Evolutionary conservation across 2,888 invertebrate genomes (phyloP).

Genomic region (Brenthis ino): DNA sequence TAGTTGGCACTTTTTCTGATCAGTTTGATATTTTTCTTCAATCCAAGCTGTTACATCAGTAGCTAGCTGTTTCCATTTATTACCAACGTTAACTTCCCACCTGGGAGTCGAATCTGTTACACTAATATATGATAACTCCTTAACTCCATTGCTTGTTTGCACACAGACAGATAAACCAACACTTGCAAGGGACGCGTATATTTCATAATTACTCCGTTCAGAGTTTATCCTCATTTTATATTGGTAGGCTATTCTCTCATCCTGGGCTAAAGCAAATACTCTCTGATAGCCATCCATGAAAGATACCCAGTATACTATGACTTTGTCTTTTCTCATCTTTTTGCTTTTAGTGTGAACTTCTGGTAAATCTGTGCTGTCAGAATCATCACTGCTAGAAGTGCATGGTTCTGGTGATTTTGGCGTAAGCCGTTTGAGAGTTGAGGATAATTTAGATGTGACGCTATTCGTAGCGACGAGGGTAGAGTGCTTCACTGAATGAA

Average conservation of each 20-base stretch:
- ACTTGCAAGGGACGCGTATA: conserved; percentile 87
- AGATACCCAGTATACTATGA: conserved; percentile 90
- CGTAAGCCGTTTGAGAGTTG: conserved; percentile 77
- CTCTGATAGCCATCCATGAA: conserved; percentile 89
- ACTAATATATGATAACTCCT: conserved; percentile 87
- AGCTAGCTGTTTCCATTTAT: conserved; percentile 90
- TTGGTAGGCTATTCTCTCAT: conserved; percentile 85
- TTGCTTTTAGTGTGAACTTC: conserved; percentile 78
- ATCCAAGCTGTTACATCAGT: conserved; percentile 91
- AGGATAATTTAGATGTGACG: conserved; percentile 80
- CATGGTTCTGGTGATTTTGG: conserved; percentile 78
- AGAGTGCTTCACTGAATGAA: conserved; percentile 85
- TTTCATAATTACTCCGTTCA: conserved; percentile 86
- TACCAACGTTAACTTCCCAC: conserved; percentile 91
- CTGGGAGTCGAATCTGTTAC: conserved; percentile 86
- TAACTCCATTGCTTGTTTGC: conserved; percentile 62
- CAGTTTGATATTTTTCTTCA: conserved; percentile 88
- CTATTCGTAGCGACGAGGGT: conserved; percentile 71
- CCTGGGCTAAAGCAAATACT: conserved; percentile 89
- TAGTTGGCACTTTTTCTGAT: conserved; percentile 87
- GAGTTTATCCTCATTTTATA: conserved; percentile 83
- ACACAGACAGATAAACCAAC: conserved; percentile 84
- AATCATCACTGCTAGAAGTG: conserved; percentile 84
- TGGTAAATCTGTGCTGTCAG: conserved; percentile 70
- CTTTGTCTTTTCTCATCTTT: conserved; percentile 88